These are phyloP conservation scores for Cochlearius cochlearius DNA, from an alignment of 2,113 vertebrate species.

Conservation along the genomic window DNA sequence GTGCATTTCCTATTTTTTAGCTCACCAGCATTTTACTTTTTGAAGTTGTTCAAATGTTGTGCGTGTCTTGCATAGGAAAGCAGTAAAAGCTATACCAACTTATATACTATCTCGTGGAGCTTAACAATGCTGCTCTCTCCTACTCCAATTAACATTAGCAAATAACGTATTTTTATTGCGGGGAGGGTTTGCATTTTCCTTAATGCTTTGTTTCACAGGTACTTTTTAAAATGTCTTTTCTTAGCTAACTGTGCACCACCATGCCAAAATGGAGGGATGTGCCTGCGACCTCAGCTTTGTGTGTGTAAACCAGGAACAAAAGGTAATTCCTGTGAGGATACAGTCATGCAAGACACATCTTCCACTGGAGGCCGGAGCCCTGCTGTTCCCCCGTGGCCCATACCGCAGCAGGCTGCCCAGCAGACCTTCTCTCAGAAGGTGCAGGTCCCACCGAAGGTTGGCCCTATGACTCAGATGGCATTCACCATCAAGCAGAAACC, in stretches of 20 bases:
- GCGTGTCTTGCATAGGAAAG: neutral
- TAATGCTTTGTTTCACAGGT: conserved; percentile 1
- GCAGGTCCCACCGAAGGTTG: conserved; percentile 81
- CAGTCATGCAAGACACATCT: conserved; percentile 70
- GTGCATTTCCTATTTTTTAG: neutral
- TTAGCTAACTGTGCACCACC: conserved; percentile 91
- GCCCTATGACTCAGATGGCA: conserved; percentile 84
- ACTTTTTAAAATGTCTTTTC: conserved; percentile 43
- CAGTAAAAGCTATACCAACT: neutral
- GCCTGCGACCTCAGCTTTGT: conserved; percentile 92
- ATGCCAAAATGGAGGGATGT: conserved; percentile 96
- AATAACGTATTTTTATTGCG: neutral
- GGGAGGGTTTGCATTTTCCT: conserved; percentile 3
- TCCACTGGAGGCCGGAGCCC: conserved; percentile 72
- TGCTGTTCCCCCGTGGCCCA: conserved; percentile 63
- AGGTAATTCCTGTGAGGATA: conserved; percentile 88
- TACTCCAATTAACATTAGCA: neutral
- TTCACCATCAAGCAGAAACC: conserved; percentile 88
- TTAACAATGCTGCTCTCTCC: neutral
- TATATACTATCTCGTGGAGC: neutral
- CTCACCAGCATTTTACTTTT: neutral
- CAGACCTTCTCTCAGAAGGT: conserved; percentile 78
- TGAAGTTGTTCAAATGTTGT: neutral
- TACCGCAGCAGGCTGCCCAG: conserved; percentile 75
- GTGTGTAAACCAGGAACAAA: conserved; percentile 93